Conservation (phyloP, 2,888 invertebrate genomes). For the Cylindroiulus punctatus region DNA sequence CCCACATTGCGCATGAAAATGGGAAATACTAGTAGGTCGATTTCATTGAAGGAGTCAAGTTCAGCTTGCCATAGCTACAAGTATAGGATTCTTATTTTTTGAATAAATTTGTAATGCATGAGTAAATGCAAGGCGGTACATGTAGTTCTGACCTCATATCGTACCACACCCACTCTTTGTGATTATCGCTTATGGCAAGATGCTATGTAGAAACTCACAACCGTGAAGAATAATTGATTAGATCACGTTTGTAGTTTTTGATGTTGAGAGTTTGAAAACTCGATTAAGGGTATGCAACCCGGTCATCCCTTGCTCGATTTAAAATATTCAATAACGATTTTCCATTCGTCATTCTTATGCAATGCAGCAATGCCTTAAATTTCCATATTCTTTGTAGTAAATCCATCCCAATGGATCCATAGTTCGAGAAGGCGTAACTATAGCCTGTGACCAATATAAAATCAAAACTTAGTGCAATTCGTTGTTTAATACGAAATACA, state of each 20-base stretch:
- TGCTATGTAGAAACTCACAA: not conserved
- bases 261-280: not conserved
- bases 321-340: not conserved
- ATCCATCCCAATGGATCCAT: too few relatives aligned
- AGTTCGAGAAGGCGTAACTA: too few relatives aligned
- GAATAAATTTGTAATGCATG: not conserved
- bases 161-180: constrained; percentile 28
- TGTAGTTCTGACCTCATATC: not conserved
- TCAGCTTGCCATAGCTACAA: not conserved
- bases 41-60: not conserved
- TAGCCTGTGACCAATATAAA: too few relatives aligned
- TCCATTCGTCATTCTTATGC: not conserved
- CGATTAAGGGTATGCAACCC: not conserved
- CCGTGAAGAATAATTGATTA: not conserved
- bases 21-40: too few relatives aligned
- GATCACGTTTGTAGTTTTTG: not conserved
- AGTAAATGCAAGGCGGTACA: not conserved
- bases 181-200: constrained; percentile 7
- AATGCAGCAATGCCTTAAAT: not conserved
- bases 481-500: too few relatives aligned
- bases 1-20: too few relatives aligned
- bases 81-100: not conserved
- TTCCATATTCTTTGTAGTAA: too few relatives aligned
- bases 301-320: not conserved
- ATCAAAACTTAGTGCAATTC: too few relatives aligned